Conservation (phyloP, 2,888 invertebrate species). For the Mactromeris polynyma region DNA sequence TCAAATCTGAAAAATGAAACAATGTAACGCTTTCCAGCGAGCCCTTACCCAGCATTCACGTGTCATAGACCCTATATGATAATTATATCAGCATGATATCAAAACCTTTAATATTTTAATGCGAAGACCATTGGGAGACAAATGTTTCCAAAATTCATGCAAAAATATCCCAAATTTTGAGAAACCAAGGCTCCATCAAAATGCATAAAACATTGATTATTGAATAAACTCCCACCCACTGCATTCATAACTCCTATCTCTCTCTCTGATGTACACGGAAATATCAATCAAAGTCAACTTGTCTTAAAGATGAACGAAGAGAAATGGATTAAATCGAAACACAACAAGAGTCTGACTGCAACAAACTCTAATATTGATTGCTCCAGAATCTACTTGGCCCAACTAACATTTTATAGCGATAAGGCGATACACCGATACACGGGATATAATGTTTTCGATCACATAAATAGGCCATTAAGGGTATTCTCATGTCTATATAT, state of each 20-base stretch:
- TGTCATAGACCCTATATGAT: too few species aligned
- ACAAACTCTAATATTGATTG: slow-evolving; percentile 15
- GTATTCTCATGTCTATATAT: neutral
- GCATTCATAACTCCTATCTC: neutral
- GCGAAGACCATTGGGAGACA: neutral
- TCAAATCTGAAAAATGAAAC: too few species aligned
- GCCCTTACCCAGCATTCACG: too few species aligned
- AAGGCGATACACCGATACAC: neutral
- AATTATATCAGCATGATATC: too few species aligned
- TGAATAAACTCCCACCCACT: neutral
- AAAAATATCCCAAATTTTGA: neutral
- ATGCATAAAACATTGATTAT: neutral
- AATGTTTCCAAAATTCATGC: neutral
- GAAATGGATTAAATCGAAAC: neutral
- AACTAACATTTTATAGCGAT: too few species aligned
- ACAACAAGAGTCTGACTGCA: neutral
- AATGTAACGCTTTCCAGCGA: too few species aligned
- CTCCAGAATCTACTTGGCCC: neutral
- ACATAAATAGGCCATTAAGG: neutral
- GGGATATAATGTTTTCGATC: neutral
- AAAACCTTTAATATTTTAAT: neutral
- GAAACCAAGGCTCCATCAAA: neutral
- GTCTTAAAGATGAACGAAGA: neutral
- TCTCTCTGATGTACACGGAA: neutral
- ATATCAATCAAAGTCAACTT: slow-evolving; percentile 18